Conservation (phyloP, 2,113 vertebrate genomes). For the Larimichthys polyactis region DNA sequence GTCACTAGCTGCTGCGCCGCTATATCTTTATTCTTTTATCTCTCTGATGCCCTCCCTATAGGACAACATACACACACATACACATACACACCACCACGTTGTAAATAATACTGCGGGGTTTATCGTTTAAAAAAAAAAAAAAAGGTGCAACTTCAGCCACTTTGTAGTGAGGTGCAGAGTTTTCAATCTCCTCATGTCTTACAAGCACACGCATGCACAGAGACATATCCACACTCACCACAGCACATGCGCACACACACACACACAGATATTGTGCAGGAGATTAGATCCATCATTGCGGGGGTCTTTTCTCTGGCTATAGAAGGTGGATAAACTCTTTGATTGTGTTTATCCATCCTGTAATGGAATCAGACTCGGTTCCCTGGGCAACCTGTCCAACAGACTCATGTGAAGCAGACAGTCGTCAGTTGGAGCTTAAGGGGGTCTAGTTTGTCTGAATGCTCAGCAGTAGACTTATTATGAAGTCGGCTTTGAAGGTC, state of each 20-base stretch:
- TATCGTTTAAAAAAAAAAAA: slow-evolving; percentile 63
- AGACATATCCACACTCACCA: slow-evolving; percentile 28
- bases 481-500: slow-evolving; percentile 71
- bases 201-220: slow-evolving; percentile 45
- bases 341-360: slow-evolving; percentile 80
- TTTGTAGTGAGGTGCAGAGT: slow-evolving; percentile 59
- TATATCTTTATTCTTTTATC: slow-evolving; percentile 60
- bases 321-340: slow-evolving; percentile 80
- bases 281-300: slow-evolving; percentile 75
- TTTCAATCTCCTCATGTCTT: slow-evolving; percentile 66
- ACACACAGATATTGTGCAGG: slow-evolving; percentile 62
- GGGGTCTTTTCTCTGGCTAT: slow-evolving; percentile 76
- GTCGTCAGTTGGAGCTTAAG: slow-evolving; percentile 68
- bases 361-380: slow-evolving; percentile 77
- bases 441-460: slow-evolving; percentile 66
- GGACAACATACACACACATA: slow-evolving; percentile 31
- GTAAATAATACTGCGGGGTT: slow-evolving; percentile 58
- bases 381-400: slow-evolving; percentile 73
- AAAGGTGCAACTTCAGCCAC: slow-evolving; percentile 72
- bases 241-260: slow-evolving; percentile 16
- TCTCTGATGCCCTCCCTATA: slow-evolving; percentile 50
- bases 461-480: slow-evolving; percentile 72
- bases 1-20: slow-evolving; percentile 27
- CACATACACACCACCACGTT: background rate
- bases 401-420: slow-evolving; percentile 63